Conservation (phyloP, 1,140 invertebrate species). For the Tachypleus tridentatus region DNA sequence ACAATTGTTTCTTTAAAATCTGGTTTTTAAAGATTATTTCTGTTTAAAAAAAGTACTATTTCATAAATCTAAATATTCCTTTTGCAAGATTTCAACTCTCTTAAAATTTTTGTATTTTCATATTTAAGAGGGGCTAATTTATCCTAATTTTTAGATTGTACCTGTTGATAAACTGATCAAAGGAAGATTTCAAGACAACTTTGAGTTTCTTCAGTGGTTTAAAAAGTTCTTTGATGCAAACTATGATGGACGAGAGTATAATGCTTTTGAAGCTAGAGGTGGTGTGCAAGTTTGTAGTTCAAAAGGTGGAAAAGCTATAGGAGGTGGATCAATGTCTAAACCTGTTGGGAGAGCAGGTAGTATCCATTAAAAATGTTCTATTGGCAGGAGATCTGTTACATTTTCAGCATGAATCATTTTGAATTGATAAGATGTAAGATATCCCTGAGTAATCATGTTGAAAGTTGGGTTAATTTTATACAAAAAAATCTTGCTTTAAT, state of each 20-base stretch:
- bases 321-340: conserved; percentile 2
- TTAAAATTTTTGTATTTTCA: no score
- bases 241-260: conserved; percentile 89
- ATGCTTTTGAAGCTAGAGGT: conserved; percentile 69
- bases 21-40: not conserved
- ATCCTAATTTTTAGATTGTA: conserved; percentile 32
- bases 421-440: no score
- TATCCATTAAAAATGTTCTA: not conserved
- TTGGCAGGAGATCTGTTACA: no score
- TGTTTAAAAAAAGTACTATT: not conserved
- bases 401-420: no score
- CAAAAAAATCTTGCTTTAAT: no score
- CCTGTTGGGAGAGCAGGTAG: conserved; percentile 11
- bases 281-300: conserved; percentile 49
- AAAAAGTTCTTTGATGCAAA: conserved; percentile 99
- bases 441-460: no score
- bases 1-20: no score
- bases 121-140: not conserved
- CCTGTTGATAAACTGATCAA: conserved; percentile 17
- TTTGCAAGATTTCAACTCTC: no score
- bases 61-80: no score
- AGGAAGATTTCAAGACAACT: conserved; percentile 65
- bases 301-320: not conserved
- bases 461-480: no score
- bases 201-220: conserved; percentile 99